phyloP scores from a whole-genome alignment of 2,797 vertebrate genomes.

The Oreochromis grahami region DNA sequence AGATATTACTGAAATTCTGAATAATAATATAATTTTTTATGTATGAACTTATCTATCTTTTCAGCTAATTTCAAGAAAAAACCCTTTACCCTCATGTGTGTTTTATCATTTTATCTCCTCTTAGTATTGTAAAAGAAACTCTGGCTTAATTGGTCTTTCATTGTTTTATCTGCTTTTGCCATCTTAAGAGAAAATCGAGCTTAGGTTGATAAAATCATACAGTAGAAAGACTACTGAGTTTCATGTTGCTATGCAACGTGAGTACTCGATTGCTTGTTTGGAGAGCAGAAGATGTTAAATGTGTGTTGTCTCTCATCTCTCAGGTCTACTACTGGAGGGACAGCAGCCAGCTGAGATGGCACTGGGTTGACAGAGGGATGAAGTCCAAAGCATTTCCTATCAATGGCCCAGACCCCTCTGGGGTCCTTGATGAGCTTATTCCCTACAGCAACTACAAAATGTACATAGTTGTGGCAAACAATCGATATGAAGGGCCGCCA shows the following conservation, averaged over 20 bases:
- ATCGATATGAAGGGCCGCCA: constrained; percentile 87
- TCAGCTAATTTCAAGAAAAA: not conserved
- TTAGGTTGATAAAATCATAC: not conserved
- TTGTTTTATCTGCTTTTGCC: not conserved
- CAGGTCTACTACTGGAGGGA: constrained; percentile 98
- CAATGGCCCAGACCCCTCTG: constrained; percentile 82
- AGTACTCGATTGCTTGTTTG: not conserved
- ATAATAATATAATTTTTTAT: not conserved
- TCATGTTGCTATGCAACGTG: not conserved
- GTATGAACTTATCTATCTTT: not conserved
- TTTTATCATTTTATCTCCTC: not conserved
- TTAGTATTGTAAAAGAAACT: not conserved
- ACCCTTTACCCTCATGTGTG: not conserved
- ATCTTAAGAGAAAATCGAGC: not conserved
- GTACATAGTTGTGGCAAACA: constrained; percentile 94
- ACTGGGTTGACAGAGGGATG: constrained; percentile 86
- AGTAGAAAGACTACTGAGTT: not conserved
- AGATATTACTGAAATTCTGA: not conserved
- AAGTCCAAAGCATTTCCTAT: constrained; percentile 85
- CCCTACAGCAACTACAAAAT: constrained; percentile 97
- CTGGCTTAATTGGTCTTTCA: not conserved
- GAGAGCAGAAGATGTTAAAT: not conserved
- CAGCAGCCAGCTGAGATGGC: constrained; percentile 91
- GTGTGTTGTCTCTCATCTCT: not conserved
- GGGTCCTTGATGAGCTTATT: constrained; percentile 83